Percentiles rank a stretch among this genome's conserved stretches.
Evolutionary conservation across 2,113 vertebrate genomes (phyloP).

Genomic region (Actenoides hombroni): DNA sequence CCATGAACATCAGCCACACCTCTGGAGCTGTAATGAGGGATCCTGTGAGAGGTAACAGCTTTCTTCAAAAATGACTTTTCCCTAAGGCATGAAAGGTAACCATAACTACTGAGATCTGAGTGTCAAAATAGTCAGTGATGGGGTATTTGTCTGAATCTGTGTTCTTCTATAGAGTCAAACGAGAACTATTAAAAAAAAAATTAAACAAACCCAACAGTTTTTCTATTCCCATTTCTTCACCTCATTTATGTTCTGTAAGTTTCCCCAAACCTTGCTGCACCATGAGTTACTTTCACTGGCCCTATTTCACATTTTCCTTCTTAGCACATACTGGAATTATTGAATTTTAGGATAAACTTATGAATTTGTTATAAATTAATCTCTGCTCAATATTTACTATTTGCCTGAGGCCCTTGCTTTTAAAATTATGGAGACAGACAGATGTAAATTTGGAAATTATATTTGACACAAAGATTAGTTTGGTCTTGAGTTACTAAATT

Average conservation of each 20-base stretch:
- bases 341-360: not conserved
- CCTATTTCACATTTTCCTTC: not conserved
- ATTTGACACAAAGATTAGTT: not conserved
- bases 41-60: not conserved
- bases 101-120: not conserved
- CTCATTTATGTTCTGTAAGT: not conserved
- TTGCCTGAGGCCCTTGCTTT: not conserved
- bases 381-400: not conserved
- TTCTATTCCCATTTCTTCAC: not conserved
- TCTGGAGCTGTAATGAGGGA: not conserved
- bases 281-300: not conserved
- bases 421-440: not conserved
- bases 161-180: not conserved
- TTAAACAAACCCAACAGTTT: not conserved
- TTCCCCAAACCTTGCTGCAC: not conserved
- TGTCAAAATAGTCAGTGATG: not conserved
- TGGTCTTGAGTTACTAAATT: not conserved
- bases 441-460: not conserved
- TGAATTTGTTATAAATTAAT: not conserved
- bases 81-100: not conserved
- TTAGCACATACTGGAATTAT: accelerated
- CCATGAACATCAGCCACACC: not conserved
- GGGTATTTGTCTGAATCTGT: not conserved
- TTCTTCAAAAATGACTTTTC: not conserved
- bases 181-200: not conserved